phyloP scores from a whole-genome alignment of 2,888 invertebrate genomes.

The Chirona hameri region DNA sequence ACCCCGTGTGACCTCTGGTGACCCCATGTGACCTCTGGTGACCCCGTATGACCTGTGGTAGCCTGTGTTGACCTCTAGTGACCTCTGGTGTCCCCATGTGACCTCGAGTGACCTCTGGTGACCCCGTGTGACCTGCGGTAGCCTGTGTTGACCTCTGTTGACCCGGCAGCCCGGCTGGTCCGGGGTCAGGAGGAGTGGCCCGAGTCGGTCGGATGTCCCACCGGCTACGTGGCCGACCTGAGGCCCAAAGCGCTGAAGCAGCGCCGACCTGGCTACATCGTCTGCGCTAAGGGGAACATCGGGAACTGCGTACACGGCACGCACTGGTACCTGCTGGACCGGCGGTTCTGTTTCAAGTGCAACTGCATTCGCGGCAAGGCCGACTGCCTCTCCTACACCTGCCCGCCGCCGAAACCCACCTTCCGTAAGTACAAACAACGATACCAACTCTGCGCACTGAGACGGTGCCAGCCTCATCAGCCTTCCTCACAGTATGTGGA shows the following conservation, averaged over 20 bases:
- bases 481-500: too few species aligned
- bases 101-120: too few species aligned
- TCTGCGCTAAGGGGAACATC: slow-evolving; percentile 6
- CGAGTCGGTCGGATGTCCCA: not conserved
- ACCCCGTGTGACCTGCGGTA: too few species aligned
- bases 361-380: not conserved
- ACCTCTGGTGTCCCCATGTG: too few species aligned
- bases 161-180: not conserved
- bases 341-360: slow-evolving; percentile 7
- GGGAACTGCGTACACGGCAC: not conserved
- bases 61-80: too few species aligned
- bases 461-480: too few species aligned
- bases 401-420: not conserved
- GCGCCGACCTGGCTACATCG: not conserved
- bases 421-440: not conserved
- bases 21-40: too few species aligned
- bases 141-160: too few species aligned
- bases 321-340: not conserved
- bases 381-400: not conserved
- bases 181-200: slow-evolving; percentile 8
- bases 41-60: too few species aligned
- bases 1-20: too few species aligned
- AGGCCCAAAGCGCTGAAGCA: slow-evolving; percentile 3
- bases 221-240: slow-evolving; percentile 4
- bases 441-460: not conserved